Percentiles rank a stretch among this genome's conserved stretches.
Evolutionary conservation across 2,113 vertebrate genomes (phyloP).

Genomic region (Brienomyrus brachyistius): DNA sequence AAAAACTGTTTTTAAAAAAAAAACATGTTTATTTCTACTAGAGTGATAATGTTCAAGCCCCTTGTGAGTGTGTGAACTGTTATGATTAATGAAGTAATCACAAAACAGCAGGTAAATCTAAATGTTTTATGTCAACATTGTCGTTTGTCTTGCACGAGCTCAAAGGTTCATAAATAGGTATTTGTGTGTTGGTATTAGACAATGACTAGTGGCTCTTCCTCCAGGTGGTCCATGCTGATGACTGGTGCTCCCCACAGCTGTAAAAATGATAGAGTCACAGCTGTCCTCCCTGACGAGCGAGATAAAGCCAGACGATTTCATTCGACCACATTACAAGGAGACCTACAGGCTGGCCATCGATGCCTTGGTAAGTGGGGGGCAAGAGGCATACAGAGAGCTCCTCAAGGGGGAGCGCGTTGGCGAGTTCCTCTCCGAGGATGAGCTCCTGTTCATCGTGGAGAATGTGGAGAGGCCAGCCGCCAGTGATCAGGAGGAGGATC

Average conservation of each 20-base stretch:
- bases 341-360: constrained; percentile 85
- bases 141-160: background rate
- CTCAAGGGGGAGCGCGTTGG: constrained; percentile 72
- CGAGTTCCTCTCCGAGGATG: constrained; percentile 80
- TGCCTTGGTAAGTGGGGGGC: constrained; percentile 68
- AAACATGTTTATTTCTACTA: background rate
- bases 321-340: constrained; percentile 91
- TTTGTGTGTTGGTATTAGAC: background rate
- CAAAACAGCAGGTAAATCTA: background rate
- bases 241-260: constrained; percentile 12
- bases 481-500: constrained; percentile 51
- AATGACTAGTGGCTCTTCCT: background rate
- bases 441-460: constrained; percentile 76
- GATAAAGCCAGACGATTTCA: constrained; percentile 70
- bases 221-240: background rate
- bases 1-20: background rate
- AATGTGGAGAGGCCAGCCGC: constrained; percentile 58
- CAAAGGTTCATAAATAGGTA: background rate
- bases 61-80: background rate
- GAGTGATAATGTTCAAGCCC: background rate
- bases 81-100: background rate
- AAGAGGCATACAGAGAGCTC: constrained; percentile 75
- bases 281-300: constrained; percentile 83
- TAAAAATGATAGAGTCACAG: constrained; percentile 73
- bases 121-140: background rate